Evolutionary conservation across 2,113 vertebrate species (phyloP).

Genomic region (Pelobates fuscus): DNA sequence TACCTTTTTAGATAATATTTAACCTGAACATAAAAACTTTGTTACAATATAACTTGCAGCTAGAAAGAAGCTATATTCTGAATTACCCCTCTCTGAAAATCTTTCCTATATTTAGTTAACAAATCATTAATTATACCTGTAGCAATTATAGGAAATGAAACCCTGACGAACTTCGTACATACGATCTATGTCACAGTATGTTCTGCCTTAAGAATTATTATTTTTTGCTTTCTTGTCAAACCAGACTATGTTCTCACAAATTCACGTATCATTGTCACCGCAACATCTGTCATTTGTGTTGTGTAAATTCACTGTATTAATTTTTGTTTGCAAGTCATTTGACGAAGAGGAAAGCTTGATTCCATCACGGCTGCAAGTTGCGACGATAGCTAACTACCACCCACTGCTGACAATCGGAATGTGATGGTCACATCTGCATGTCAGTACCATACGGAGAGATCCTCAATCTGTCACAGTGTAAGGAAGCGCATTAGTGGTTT

Average conservation of each 20-base stretch:
- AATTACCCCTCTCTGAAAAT: too few relatives aligned
- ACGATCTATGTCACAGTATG: not conserved
- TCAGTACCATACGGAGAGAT: conserved; percentile 66
- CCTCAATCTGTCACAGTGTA: conserved; percentile 67
- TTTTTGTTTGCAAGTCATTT: conserved; percentile 53
- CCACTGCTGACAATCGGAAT: conserved; percentile 63
- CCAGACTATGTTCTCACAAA: not conserved
- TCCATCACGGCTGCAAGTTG: conserved; percentile 56
- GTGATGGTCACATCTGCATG: conserved; percentile 71
- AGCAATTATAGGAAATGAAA: not conserved
- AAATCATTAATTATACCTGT: not conserved
- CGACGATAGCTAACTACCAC: conserved; percentile 57
- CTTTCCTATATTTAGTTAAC: too few relatives aligned
- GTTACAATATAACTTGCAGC: too few relatives aligned
- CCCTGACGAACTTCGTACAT: not conserved
- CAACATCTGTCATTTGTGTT: conserved; percentile 54
- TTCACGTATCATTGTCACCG: not conserved
- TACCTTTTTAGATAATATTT: too few relatives aligned
- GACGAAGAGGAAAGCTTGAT: conserved; percentile 54
- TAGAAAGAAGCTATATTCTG: too few relatives aligned
- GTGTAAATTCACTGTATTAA: conserved; percentile 36
- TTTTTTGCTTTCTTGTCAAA: conserved; percentile 33
- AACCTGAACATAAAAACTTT: too few relatives aligned
- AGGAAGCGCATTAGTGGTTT: conserved; percentile 79
- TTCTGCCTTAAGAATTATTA: not conserved